A percentile compares a stretch with the other conserved stretches of the same genome.
Conservation (phyloP, 2,113 vertebrate genomes). For the Danionella cerebrum region DNA sequence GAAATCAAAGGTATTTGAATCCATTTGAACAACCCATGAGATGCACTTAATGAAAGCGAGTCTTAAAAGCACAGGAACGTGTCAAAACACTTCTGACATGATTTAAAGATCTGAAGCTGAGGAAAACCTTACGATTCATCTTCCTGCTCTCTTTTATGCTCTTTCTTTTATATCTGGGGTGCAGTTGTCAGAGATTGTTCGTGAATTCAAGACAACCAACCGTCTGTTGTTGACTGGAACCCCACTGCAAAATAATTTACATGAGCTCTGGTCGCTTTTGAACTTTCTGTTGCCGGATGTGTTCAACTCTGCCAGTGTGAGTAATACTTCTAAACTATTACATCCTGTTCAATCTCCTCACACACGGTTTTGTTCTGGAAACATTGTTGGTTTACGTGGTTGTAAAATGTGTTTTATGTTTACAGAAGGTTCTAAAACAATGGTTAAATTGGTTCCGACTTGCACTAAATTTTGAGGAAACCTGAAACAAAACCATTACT, state of each 20-base stretch:
- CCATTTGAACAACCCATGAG: not conserved
- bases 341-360: slow-evolving; percentile 2
- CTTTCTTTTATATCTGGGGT: not conserved
- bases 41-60: not conserved
- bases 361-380: not conserved
- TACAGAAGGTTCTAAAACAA: not conserved
- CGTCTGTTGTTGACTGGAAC: slow-evolving; percentile 81
- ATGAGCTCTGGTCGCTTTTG: slow-evolving; percentile 83
- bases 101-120: not conserved
- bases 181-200: slow-evolving; percentile 83
- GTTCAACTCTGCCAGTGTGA: slow-evolving; percentile 83
- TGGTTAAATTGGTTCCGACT: no score
- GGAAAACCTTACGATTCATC: not conserved
- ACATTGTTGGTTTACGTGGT: not conserved
- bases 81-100: not conserved
- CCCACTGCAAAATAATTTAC: slow-evolving; percentile 83
- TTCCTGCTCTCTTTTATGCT: not conserved
- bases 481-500: no score
- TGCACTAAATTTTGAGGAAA: no score
- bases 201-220: slow-evolving; percentile 87
- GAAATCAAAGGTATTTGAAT: slow-evolving; percentile 74
- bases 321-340: slow-evolving; percentile 1
- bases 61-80: not conserved
- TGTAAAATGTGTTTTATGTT: not conserved
- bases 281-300: slow-evolving; percentile 86